Evolutionary conservation across 1,140 invertebrate genomes (phyloP), one percentile per base, ranked within the genome.

Genomic region (Drosophila takahashii): DNA sequence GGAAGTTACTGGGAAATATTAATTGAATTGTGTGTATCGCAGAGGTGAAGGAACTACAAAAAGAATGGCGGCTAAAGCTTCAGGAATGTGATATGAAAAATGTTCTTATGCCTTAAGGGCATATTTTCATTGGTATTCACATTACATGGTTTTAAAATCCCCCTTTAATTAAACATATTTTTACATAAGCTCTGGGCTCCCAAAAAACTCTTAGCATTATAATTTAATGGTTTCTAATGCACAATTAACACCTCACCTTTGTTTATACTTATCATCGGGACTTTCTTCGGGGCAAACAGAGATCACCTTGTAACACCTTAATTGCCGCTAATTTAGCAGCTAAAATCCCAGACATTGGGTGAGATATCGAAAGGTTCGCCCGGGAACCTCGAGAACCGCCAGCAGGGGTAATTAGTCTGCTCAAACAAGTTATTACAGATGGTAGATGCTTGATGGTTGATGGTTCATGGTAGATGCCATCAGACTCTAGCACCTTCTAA

Each of bases 291-390:
- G 77, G 61, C 72, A 76, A 62, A 77, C 41, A 56, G 64, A 36
- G 47, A 72, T 86, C 60, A 86, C 74, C 70, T 81, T 86, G 78
- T 86, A 81, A 81, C 83, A 87, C 79, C 80, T 86, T 86, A 89
- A 87, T 89, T 89, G 67, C 71, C 52, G 67, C 62, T 89, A 89
- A 87, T 89, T 89, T 37, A 54, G 22, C 59, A 58, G 70, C 48
- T 54, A 34, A 67, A 59, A 66, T 39, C 42, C 56, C 36, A 70
- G n/a, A 34, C 64, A 70, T 70, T 56, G 47, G 66, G 41, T 70
- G 51, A 70, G 64, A 70, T 70, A 70, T 70, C 64, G 22, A 70
- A 70, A 37, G 64, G 50, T 36, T 69, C 34, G 51, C 48, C 44
- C 41, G 32, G 16, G 15, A 57, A 53, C 56, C 56, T 42, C 48